Conservation (phyloP, 2,113 vertebrate genomes). For the Rhynchomys soricoides region DNA sequence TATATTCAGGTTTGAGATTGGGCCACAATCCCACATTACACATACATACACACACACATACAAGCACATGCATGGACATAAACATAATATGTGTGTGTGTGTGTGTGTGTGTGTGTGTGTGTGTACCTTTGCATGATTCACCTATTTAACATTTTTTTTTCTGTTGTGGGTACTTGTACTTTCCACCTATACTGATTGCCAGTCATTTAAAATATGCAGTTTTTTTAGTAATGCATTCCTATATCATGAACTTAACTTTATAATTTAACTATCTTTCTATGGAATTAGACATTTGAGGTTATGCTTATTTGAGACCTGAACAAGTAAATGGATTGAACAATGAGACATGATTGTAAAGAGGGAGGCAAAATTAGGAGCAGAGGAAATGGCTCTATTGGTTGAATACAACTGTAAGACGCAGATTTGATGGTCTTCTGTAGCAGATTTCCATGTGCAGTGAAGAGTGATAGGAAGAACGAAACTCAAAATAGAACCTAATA, state of each 20-base stretch:
- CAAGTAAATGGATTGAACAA: slow-evolving; percentile 43
- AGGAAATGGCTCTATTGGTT: slow-evolving; percentile 38
- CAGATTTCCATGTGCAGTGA: background rate
- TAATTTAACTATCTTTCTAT: slow-evolving; percentile 3
- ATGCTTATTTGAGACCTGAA: slow-evolving; percentile 25
- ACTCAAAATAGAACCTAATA: slow-evolving; percentile 8
- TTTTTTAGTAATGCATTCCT: background rate
- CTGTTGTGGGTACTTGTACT: background rate
- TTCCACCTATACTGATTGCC: background rate
- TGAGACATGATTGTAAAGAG: slow-evolving; percentile 38
- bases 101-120: background rate
- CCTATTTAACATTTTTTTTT: background rate
- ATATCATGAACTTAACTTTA: background rate
- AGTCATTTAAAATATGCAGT: background rate
- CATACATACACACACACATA: no score
- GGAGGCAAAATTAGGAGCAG: background rate
- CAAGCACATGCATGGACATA: no score
- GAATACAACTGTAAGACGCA: background rate
- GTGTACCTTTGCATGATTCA: background rate
- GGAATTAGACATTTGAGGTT: slow-evolving; percentile 1
- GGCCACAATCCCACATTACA: no score
- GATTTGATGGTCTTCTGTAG: background rate
- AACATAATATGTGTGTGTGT: no score
- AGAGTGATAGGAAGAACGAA: slow-evolving; percentile 26
- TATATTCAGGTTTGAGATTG: no score